Conservation (phyloP, 2,797 vertebrate species). For the Hippopotamyrus pictus region DNA sequence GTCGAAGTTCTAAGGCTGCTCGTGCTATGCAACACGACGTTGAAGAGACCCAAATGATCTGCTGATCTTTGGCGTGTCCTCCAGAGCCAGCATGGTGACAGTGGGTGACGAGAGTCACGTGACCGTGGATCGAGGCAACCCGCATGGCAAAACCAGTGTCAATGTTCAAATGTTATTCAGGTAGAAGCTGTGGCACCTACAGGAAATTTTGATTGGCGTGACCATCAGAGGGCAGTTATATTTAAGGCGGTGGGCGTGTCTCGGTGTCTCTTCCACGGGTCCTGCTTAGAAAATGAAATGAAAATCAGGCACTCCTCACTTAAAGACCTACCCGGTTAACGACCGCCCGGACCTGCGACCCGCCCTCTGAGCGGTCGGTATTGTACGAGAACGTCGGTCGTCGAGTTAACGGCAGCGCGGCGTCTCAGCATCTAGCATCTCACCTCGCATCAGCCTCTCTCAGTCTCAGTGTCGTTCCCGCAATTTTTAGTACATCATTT, state of each 20-base stretch:
- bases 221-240: background rate
- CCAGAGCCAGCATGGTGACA: conserved; percentile 88
- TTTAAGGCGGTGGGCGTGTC: background rate
- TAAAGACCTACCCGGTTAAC: too few relatives aligned
- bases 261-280: background rate
- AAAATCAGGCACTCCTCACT: too few relatives aligned
- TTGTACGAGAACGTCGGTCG: too few relatives aligned
- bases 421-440: too few relatives aligned
- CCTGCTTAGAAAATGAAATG: background rate
- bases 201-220: background rate
- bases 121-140: conserved; percentile 89
- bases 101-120: conserved; percentile 96
- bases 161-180: conserved; percentile 96
- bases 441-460: too few relatives aligned
- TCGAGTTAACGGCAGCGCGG: too few relatives aligned
- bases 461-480: too few relatives aligned
- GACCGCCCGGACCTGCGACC: too few relatives aligned
- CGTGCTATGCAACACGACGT: background rate
- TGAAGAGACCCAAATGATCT: conserved; percentile 79
- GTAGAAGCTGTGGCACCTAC: conserved; percentile 46
- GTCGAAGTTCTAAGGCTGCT: background rate
- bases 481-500: too few relatives aligned
- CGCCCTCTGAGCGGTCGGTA: too few relatives aligned
- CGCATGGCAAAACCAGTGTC: conserved; percentile 96
- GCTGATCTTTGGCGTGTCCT: conserved; percentile 88